Conservation (phyloP, 1,140 invertebrate species). For the Cephus cinctus region DNA sequence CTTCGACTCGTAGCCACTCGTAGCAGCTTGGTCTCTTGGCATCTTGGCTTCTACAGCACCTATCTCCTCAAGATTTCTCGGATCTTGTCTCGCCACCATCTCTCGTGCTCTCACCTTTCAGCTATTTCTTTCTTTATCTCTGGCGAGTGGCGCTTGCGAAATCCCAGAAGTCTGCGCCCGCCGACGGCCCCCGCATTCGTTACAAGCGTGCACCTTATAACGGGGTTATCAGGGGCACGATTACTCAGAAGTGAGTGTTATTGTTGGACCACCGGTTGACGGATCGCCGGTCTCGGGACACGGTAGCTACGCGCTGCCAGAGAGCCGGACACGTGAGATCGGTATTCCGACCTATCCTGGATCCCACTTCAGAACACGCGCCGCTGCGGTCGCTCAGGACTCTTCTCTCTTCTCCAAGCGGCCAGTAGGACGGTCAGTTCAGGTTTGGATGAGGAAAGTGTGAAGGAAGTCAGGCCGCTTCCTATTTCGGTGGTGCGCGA, state of each 20-base stretch:
- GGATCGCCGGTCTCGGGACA: neutral
- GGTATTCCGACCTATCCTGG: neutral
- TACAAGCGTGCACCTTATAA: neutral
- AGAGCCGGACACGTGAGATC: neutral
- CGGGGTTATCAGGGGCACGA: neutral
- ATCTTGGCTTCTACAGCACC: too few relatives aligned
- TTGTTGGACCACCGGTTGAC: neutral
- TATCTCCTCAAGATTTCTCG: slow-evolving; percentile 18
- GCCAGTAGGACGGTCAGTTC: too few relatives aligned
- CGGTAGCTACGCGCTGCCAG: neutral
- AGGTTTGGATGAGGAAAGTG: too few relatives aligned
- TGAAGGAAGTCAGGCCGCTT: too few relatives aligned
- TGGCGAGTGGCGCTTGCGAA: slow-evolving; percentile 22
- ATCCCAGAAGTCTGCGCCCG: slow-evolving; percentile 26
- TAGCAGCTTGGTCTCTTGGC: too few relatives aligned
- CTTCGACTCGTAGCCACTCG: too few relatives aligned
- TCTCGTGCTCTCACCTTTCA: slow-evolving; percentile 24
- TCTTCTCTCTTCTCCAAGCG: neutral
- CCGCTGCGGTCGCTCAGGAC: neutral
- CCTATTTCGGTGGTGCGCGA: too few relatives aligned
- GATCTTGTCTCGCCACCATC: slow-evolving; percentile 22
- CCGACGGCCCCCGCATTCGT: neutral
- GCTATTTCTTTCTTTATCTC: slow-evolving; percentile 21
- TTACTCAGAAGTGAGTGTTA: too few relatives aligned
- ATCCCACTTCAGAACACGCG: neutral